Evolutionary conservation across 2,113 vertebrate species (phyloP).

Genomic region (Dissostichus mawsoni): DNA sequence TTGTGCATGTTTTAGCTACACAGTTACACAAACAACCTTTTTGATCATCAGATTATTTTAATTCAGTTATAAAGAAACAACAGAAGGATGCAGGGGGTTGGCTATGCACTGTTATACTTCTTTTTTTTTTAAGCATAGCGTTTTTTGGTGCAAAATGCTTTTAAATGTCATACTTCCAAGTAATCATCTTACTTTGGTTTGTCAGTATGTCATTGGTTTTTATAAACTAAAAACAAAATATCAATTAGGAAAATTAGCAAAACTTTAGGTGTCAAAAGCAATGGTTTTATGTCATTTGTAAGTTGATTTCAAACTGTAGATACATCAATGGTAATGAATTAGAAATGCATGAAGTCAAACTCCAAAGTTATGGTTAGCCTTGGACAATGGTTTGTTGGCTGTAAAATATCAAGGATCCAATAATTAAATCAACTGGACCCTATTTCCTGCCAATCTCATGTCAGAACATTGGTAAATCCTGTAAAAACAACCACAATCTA

Average conservation of each 20-base stretch:
- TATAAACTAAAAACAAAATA: not conserved
- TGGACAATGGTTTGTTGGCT: not conserved
- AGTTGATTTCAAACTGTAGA: not conserved
- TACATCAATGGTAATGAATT: not conserved
- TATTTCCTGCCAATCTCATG: not conserved
- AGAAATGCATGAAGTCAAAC: not conserved
- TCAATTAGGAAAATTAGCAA: not conserved
- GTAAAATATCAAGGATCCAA: not conserved
- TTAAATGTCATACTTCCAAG: not conserved
- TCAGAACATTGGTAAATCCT: not conserved
- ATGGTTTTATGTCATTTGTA: not conserved
- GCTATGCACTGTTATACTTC: not conserved
- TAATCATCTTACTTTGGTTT: not conserved
- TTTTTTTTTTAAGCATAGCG: not conserved
- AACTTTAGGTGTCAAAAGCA: not conserved
- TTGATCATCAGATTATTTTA: not conserved
- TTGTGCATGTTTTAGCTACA: not conserved
- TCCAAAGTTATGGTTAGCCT: not conserved
- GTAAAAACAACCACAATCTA: slow-evolving; percentile 27
- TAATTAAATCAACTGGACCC: not conserved
- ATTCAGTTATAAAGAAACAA: not conserved
- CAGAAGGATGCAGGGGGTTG: too few relatives aligned
- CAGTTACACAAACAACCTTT: not conserved
- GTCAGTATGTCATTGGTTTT: not conserved
- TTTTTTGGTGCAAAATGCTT: not conserved